These are phyloP conservation scores for Albula goreensis DNA, from an alignment of 2,113 vertebrate species.

Conservation along the genomic window DNA sequence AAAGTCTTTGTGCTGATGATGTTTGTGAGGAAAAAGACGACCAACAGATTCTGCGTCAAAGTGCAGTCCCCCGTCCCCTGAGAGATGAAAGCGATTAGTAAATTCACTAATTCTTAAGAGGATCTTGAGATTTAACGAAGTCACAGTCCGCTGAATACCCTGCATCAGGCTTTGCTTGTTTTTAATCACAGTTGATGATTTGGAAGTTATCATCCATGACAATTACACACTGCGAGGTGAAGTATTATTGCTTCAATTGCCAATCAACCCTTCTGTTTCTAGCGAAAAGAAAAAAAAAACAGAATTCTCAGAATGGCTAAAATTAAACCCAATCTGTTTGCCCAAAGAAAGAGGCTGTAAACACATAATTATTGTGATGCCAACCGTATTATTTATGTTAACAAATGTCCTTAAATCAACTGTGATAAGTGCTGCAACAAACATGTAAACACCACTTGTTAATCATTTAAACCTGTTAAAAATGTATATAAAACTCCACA, in stretches of 20 bases:
- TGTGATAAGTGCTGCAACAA: neutral
- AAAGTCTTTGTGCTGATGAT: neutral
- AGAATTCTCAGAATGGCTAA: neutral
- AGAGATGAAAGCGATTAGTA: slow-evolving; percentile 18
- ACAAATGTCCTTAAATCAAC: slow-evolving; percentile 10
- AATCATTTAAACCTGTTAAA: neutral
- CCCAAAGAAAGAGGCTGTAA: slow-evolving; percentile 20
- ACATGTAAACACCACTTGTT: neutral
- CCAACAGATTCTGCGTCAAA: neutral
- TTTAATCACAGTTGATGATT: slow-evolving; percentile 20
- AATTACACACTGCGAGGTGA: slow-evolving; percentile 5
- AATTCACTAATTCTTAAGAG: slow-evolving; percentile 30
- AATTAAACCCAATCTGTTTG: slow-evolving; percentile 13
- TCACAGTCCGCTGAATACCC: slow-evolving; percentile 7
- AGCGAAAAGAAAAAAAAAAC: neutral
- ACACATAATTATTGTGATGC: neutral
- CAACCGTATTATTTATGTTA: slow-evolving; percentile 21
- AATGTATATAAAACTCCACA: neutral
- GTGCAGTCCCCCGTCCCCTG: neutral
- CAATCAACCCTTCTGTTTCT: slow-evolving; percentile 5
- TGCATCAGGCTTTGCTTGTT: neutral
- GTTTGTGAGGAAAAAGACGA: neutral
- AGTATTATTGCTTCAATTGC: neutral
- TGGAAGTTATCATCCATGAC: slow-evolving; percentile 14
- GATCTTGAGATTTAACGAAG: slow-evolving; percentile 17